Evolutionary conservation across 2,888 invertebrate species (phyloP).

Genomic region (Acanthosepion pharaonis): DNA sequence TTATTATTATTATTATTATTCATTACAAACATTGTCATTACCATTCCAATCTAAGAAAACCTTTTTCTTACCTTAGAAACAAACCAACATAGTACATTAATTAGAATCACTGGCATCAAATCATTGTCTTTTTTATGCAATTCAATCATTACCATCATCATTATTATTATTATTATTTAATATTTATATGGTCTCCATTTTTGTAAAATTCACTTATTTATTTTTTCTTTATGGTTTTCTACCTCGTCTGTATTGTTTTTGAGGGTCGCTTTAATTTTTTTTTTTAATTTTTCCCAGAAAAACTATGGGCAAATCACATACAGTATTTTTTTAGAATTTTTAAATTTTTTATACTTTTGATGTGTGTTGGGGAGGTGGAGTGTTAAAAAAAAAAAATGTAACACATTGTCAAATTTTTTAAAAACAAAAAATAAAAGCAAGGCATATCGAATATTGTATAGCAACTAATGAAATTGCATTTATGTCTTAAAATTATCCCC

Average conservation of each 20-base stretch:
- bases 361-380: background rate
- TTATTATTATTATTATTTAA: background rate
- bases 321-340: background rate
- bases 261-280: background rate
- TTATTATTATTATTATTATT: background rate
- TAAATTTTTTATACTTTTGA: background rate
- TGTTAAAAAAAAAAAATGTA: background rate
- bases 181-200: conserved; percentile 33
- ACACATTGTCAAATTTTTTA: background rate
- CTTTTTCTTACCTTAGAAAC: background rate
- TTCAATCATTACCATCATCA: background rate
- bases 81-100: background rate
- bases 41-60: background rate
- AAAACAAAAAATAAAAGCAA: background rate
- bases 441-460: too few relatives aligned
- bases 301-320: background rate
- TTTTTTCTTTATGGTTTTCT: background rate
- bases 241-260: background rate
- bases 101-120: background rate
- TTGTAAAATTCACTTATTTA: background rate
- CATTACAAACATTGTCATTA: background rate
- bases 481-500: too few relatives aligned
- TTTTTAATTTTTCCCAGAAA: background rate
- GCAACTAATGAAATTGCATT: too few relatives aligned
- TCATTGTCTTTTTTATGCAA: background rate